Conservation (phyloP, 1,140 invertebrate species). For the Megathymus violae region DNA sequence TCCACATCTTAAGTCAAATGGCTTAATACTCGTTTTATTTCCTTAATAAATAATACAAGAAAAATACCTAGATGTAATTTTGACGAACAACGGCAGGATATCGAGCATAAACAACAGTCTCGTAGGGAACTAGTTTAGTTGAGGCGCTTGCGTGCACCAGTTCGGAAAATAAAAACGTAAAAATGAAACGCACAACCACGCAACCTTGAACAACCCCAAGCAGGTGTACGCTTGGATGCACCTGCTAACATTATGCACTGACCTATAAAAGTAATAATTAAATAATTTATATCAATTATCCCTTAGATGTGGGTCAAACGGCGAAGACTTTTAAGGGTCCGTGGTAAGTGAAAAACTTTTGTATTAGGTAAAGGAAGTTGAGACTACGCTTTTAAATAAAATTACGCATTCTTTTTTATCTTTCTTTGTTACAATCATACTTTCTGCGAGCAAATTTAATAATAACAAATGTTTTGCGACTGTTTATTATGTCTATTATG, state of each 20-base stretch:
- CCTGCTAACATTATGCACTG: slow-evolving; percentile 77
- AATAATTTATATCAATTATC: slow-evolving; percentile 78
- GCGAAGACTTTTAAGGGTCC: slow-evolving; percentile 47
- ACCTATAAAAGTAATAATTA: slow-evolving; percentile 83
- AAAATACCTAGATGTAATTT: too few relatives aligned
- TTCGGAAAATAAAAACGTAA: slow-evolving; percentile 46
- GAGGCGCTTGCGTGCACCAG: slow-evolving; percentile 24
- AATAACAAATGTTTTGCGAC: too few relatives aligned
- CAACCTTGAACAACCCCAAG: slow-evolving; percentile 70
- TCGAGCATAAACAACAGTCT: slow-evolving; percentile 20
- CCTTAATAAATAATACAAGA: too few relatives aligned
- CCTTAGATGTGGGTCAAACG: slow-evolving; percentile 82
- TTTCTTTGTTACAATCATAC: too few relatives aligned
- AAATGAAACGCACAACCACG: slow-evolving; percentile 50
- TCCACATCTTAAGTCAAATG: too few relatives aligned
- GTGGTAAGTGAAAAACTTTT: too few relatives aligned
- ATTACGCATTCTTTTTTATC: too few relatives aligned
- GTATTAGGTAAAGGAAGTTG: too few relatives aligned
- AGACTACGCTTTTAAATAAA: too few relatives aligned
- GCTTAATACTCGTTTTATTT: too few relatives aligned
- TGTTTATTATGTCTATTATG: too few relatives aligned
- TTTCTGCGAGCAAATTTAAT: too few relatives aligned
- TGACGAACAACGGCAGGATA: slow-evolving; percentile 13
- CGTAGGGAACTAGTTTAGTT: slow-evolving; percentile 32
- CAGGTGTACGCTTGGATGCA: slow-evolving; percentile 71